Conservation (phyloP, 2,888 invertebrate genomes). For the Dasysyrphus tricinctus region DNA sequence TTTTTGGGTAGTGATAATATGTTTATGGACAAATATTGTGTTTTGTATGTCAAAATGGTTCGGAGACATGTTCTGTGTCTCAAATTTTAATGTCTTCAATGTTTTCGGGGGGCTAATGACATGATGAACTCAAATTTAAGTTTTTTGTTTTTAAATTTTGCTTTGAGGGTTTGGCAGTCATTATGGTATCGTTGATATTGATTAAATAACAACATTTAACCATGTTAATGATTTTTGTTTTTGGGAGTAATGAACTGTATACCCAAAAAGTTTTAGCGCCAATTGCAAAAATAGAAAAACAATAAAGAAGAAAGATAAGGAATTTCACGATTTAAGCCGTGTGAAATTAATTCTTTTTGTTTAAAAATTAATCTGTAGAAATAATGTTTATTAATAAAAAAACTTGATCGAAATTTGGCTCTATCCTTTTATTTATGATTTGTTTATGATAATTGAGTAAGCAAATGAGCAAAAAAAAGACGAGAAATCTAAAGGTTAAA, state of each 20-base stretch:
- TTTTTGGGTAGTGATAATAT: conserved; percentile 9
- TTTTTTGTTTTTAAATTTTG: background rate
- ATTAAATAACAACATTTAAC: conserved; percentile 12
- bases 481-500: background rate
- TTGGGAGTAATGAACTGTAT: conserved; percentile 6
- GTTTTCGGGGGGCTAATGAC: conserved; percentile 18
- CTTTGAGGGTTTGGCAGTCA: conserved; percentile 4
- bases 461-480: too few species aligned
- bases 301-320: background rate
- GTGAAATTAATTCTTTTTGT: too few species aligned
- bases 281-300: too few species aligned
- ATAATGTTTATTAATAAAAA: background rate
- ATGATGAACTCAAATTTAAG: background rate
- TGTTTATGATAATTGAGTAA: background rate
- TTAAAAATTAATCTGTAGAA: background rate
- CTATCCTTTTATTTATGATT: background rate
- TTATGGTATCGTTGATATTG: conserved; percentile 19
- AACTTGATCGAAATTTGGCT: background rate
- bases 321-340: background rate
- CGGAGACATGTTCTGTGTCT: background rate
- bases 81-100: background rate
- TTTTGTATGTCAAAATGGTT: conserved; percentile 17
- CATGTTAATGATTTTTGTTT: background rate
- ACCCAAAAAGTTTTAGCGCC: background rate
- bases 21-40: conserved; percentile 21